A percentile compares a stretch with the other conserved stretches of the same genome.
Evolutionary conservation across 2,113 vertebrate species (phyloP).

Genomic region (Platycercus adscitus): DNA sequence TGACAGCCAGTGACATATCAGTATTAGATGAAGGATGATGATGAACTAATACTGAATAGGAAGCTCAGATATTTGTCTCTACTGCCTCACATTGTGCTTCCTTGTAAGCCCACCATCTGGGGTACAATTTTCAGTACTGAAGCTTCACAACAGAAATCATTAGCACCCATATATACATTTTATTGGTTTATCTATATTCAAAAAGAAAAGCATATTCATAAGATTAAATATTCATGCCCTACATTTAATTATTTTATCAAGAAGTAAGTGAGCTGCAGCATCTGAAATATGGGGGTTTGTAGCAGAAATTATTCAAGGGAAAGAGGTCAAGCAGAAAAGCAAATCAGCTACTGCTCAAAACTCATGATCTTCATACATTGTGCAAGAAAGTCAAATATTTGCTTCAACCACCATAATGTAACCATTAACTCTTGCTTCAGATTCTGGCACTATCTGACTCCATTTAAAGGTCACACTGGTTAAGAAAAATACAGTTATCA

Average conservation of each 20-base stretch:
- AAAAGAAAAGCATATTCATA: background rate
- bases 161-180: background rate
- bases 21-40: background rate
- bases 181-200: background rate
- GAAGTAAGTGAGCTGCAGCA: background rate
- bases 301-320: background rate
- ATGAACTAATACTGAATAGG: background rate
- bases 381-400: slow-evolving; percentile 90
- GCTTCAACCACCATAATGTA: slow-evolving; percentile 72
- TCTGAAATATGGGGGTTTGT: background rate
- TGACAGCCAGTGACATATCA: background rate
- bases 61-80: background rate
- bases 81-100: background rate
- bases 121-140: background rate
- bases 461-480: slow-evolving; percentile 40
- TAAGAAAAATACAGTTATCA: background rate
- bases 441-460: slow-evolving; percentile 23
- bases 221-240: background rate
- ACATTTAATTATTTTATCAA: background rate
- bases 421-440: slow-evolving; percentile 83
- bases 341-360: slow-evolving; percentile 40
- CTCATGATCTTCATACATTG: slow-evolving; percentile 57
- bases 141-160: background rate
- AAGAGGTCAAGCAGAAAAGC: slow-evolving; percentile 42
- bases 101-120: background rate